Conservation (phyloP, 2,888 invertebrate species). For the Leucoma salicis region DNA sequence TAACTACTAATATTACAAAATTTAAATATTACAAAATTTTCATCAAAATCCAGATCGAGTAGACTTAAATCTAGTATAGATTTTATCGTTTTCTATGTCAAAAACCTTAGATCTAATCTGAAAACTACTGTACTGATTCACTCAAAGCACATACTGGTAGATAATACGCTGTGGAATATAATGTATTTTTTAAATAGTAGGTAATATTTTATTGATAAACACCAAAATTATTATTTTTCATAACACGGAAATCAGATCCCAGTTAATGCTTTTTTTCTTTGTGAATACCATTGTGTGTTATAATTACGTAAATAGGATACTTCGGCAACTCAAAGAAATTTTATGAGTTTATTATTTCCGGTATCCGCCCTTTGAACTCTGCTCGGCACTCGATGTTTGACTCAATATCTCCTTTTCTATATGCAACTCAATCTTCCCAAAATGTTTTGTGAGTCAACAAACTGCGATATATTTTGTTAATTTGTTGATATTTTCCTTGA, state of each 20-base stretch:
- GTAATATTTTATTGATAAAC: too few species aligned
- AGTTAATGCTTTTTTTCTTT: conserved; percentile 18
- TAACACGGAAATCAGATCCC: conserved; percentile 24
- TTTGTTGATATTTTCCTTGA: background rate
- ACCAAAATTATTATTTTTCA: conserved; percentile 8
- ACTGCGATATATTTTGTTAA: background rate
- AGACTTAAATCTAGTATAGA: too few species aligned
- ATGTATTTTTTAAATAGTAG: too few species aligned
- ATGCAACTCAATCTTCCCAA: conserved; percentile 15
- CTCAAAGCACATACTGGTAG: too few species aligned
- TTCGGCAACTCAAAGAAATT: conserved; percentile 32
- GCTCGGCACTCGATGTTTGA: conserved; percentile 23
- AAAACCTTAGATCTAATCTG: too few species aligned
- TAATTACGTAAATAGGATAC: conserved; percentile 34
- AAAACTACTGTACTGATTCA: too few species aligned
- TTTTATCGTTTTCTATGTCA: too few species aligned
- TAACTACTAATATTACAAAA: too few species aligned
- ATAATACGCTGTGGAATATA: too few species aligned
- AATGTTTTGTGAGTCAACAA: conserved; percentile 6
- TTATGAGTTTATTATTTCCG: conserved; percentile 39
- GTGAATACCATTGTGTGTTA: conserved; percentile 31
- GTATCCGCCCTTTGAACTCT: conserved; percentile 29
- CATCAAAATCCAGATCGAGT: too few species aligned
- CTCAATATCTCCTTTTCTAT: conserved; percentile 20
- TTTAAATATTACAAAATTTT: too few species aligned